Evolutionary conservation across 2,113 vertebrate species (phyloP).

Genomic region (Sylvilagus bachmani): DNA sequence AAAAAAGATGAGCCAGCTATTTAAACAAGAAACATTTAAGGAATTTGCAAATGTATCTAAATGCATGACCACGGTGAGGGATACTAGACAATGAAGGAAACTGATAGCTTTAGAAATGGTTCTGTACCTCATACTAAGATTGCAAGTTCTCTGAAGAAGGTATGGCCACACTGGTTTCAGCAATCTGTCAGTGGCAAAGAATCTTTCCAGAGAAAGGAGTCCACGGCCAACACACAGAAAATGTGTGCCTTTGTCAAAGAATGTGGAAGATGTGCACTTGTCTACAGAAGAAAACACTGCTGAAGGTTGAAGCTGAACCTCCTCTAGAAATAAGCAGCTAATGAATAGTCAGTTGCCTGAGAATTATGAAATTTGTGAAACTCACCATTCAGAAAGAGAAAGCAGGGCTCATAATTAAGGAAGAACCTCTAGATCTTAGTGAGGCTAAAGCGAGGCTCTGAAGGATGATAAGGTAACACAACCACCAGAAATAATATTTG

Average conservation of each 20-base stretch:
- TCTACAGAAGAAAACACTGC: background rate
- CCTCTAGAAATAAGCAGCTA: background rate
- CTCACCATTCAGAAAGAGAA: background rate
- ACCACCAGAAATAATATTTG: accelerated
- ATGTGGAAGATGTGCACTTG: accelerated
- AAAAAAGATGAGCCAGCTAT: too few species aligned
- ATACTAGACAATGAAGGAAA: too few species aligned
- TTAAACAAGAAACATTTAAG: too few species aligned
- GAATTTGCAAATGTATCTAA: too few species aligned
- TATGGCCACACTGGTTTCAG: too few species aligned
- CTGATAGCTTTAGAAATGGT: background rate
- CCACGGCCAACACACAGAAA: background rate
- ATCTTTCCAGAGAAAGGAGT: background rate
- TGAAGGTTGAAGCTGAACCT: background rate
- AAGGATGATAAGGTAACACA: background rate
- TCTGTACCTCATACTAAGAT: background rate
- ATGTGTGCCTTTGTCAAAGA: background rate
- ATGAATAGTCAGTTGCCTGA: background rate
- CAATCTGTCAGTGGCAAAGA: background rate
- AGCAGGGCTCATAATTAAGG: background rate
- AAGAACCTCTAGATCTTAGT: background rate
- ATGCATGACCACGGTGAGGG: too few species aligned
- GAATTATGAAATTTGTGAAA: background rate
- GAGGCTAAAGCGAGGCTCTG: background rate
- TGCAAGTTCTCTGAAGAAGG: background rate